phyloP scores from a whole-genome alignment of 2,797 vertebrate species.

The Acipenser oxyrinchus region DNA sequence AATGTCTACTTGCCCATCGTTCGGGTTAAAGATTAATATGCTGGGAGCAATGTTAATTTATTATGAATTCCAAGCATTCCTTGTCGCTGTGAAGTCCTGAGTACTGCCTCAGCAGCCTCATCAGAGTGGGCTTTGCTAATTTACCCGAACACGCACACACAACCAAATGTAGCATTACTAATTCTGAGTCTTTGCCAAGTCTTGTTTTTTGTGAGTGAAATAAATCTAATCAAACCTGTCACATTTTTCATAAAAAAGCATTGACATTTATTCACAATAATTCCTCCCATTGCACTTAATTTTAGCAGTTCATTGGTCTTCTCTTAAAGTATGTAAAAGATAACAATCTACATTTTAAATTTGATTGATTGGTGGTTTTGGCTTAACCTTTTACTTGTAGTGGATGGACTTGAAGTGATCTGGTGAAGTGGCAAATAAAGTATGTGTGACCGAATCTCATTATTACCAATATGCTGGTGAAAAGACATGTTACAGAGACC shows the following conservation, averaged over 20 bases:
- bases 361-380: conserved; percentile 14
- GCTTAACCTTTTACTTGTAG: too few relatives aligned
- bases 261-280: conserved; percentile 22
- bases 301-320: conserved; percentile 33
- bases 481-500: too few relatives aligned
- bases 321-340: too few relatives aligned
- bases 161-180: conserved; percentile 13
- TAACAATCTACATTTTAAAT: conserved; percentile 28
- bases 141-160: neutral
- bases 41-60: neutral
- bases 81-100: neutral
- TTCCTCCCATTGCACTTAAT: conserved; percentile 42
- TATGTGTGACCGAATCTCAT: too few relatives aligned
- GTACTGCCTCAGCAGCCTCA: neutral
- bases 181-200: conserved; percentile 15
- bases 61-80: conserved; percentile 8
- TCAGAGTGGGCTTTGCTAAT: conserved; percentile 12
- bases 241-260: conserved; percentile 13
- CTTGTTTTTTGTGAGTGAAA: conserved; percentile 26
- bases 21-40: neutral
- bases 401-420: too few relatives aligned
- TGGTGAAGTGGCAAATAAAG: too few relatives aligned
- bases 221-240: conserved; percentile 35
- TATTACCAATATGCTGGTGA: too few relatives aligned
- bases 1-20: neutral